These are phyloP conservation scores for Papilio gigon DNA, from an alignment of 2,888 invertebrate species.

Conservation along the genomic window DNA sequence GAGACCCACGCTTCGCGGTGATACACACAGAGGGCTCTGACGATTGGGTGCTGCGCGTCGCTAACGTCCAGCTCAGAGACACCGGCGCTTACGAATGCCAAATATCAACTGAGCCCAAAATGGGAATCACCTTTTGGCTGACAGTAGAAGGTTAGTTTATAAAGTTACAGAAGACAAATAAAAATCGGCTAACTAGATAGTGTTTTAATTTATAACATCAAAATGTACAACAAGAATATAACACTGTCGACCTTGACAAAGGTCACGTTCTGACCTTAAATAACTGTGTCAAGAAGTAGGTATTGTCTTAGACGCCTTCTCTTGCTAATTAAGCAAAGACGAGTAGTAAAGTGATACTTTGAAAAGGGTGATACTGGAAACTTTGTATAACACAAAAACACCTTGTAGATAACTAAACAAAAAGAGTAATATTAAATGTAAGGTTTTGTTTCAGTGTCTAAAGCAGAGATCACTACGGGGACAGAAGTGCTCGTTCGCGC, in stretches of 20 bases:
- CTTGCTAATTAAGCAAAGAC: constrained; percentile 1
- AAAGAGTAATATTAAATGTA: background rate
- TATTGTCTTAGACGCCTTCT: background rate
- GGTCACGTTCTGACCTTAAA: background rate
- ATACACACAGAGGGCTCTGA: constrained; percentile 85
- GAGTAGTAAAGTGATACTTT: constrained; percentile 8
- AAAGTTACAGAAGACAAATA: constrained; percentile 67
- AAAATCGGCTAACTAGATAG: background rate
- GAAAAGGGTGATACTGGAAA: constrained; percentile 1
- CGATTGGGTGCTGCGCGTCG: constrained; percentile 83
- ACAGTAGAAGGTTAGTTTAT: constrained; percentile 88
- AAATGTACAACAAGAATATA: background rate
- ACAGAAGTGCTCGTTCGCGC: constrained; percentile 93
- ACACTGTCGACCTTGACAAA: background rate
- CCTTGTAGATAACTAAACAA: background rate
- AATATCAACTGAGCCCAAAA: constrained; percentile 96
- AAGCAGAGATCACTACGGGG: constrained; percentile 93
- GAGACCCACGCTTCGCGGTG: constrained; percentile 85
- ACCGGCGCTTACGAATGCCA: constrained; percentile 96
- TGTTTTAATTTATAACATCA: background rate
- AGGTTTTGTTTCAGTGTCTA: constrained; percentile 86
- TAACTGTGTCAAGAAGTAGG: background rate
- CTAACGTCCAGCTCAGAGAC: constrained; percentile 87
- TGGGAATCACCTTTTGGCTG: constrained; percentile 88
- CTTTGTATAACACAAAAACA: constrained; percentile 1